phyloP scores from a whole-genome alignment of 2,113 vertebrate genomes.

The Halcyon malimbica region DNA sequence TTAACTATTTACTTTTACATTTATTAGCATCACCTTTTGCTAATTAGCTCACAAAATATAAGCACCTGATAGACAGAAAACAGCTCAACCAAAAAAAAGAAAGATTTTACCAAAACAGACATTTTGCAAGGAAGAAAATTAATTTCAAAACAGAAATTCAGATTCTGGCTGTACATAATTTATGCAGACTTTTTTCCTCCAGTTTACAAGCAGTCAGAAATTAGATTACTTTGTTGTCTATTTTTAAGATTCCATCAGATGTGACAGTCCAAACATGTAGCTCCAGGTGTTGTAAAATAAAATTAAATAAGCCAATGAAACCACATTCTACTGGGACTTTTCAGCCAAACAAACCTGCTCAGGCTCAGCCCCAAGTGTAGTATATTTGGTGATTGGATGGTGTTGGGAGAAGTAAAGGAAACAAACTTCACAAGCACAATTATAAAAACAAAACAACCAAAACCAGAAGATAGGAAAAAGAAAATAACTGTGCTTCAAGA shows the following conservation, averaged over 20 bases:
- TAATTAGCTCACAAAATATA: neutral
- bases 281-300: neutral
- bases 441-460: neutral
- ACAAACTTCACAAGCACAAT: neutral
- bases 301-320: neutral
- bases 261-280: neutral
- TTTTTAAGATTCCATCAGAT: neutral
- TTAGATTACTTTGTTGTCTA: neutral
- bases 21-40: neutral
- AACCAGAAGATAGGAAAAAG: neutral
- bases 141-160: neutral
- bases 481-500: neutral
- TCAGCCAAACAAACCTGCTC: neutral
- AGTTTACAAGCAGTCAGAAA: neutral
- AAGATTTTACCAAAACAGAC: neutral
- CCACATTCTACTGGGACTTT: neutral
- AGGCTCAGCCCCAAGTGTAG: neutral
- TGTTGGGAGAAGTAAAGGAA: neutral
- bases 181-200: neutral
- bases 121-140: neutral
- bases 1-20: neutral
- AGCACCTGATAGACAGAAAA: neutral
- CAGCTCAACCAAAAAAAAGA: neutral
- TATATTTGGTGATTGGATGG: neutral
- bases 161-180: neutral